phyloP scores from a whole-genome alignment of 2,113 vertebrate species.

The Mustela nigripes region DNA sequence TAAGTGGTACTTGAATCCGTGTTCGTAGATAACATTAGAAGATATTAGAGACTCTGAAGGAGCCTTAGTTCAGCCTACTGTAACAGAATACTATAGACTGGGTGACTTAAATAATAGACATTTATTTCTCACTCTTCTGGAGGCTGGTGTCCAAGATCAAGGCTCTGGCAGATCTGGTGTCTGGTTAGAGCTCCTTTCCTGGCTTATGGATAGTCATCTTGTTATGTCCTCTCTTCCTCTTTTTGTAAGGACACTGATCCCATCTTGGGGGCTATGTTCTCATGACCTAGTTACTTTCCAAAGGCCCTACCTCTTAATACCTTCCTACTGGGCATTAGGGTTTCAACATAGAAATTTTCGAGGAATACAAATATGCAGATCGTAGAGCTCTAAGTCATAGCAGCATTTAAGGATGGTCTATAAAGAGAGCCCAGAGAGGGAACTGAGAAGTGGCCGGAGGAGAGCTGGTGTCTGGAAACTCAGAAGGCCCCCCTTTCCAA shows the following conservation, averaged over 20 bases:
- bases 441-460: neutral
- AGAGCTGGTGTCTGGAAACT: neutral
- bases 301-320: neutral
- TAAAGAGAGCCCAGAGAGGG: neutral
- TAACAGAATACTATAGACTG: neutral
- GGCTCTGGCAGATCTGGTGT: neutral
- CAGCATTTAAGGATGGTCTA: neutral
- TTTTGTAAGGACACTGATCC: neutral
- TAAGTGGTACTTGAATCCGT: neutral
- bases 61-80: neutral
- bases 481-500: neutral
- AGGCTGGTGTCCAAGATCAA: neutral
- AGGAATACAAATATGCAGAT: neutral
- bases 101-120: neutral
- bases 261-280: neutral
- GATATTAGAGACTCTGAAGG: neutral
- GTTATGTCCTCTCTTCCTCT: neutral
- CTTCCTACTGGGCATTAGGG: neutral
- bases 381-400: neutral
- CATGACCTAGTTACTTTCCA: neutral
- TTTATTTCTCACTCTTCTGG: neutral
- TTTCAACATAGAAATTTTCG: neutral
- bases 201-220: neutral
- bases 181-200: neutral
- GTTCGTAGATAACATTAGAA: neutral